These are phyloP conservation scores for Actinia equina DNA, from an alignment of 64 coral and sea anemone species.

Conservation along the genomic window DNA sequence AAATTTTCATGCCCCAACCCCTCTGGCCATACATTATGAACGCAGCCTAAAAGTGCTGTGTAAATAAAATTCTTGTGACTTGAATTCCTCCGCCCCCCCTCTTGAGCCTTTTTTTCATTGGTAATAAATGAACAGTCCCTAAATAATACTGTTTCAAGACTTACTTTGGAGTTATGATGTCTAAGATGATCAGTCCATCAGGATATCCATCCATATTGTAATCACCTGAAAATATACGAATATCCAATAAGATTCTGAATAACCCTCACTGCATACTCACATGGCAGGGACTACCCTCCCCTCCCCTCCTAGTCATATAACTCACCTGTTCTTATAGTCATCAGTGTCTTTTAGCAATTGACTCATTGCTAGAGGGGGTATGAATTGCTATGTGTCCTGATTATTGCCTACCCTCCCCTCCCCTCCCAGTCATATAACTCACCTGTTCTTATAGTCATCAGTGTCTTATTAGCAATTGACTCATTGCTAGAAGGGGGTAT, in stretches of 20 bases:
- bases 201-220: slow-evolving; percentile 93
- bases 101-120: too few relatives aligned
- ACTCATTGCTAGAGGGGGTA: slow-evolving; percentile 47
- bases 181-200: slow-evolving; percentile 71
- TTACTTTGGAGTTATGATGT: slow-evolving; percentile 8
- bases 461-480: slow-evolving; percentile 31
- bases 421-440: not conserved
- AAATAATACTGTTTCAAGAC: not conserved
- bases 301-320: too few relatives aligned
- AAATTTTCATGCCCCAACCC: too few relatives aligned
- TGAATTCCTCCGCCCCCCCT: too few relatives aligned
- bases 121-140: too few relatives aligned
- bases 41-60: too few relatives aligned
- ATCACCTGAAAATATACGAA: slow-evolving; percentile 55
- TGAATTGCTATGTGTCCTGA: slow-evolving; percentile 63
- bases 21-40: too few relatives aligned
- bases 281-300: too few relatives aligned
- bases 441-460: slow-evolving; percentile 93
- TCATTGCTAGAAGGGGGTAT: slow-evolving; percentile 51
- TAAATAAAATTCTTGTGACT: too few relatives aligned
- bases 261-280: too few relatives aligned
- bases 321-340: slow-evolving; percentile 61
- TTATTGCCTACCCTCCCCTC: too few relatives aligned
- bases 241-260: too few relatives aligned
- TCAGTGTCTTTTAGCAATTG: slow-evolving; percentile 42